These are phyloP conservation scores for Lacerta bilineata DNA, from an alignment of 2,797 vertebrate genomes.

Conservation along the genomic window DNA sequence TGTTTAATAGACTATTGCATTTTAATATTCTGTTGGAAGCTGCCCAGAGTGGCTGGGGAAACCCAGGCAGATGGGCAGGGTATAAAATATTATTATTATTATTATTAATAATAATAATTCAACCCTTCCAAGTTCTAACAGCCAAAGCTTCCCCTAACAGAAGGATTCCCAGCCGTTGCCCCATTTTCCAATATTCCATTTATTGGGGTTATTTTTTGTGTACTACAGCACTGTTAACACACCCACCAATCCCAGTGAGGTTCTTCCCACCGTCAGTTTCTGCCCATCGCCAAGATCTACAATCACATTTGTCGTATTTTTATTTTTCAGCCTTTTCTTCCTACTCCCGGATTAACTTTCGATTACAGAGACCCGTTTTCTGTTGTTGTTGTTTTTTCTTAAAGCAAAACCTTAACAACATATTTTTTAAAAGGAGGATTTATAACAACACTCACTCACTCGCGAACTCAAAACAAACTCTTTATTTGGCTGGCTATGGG, in stretches of 20 bases:
- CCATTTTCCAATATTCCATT: neutral
- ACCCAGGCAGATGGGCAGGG: too few relatives aligned
- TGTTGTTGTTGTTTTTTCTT: neutral
- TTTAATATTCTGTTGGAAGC: too few relatives aligned
- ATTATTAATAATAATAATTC: too few relatives aligned
- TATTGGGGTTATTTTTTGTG: neutral
- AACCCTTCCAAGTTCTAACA: neutral
- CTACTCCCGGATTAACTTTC: neutral
- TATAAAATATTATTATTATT: too few relatives aligned
- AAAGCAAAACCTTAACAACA: neutral
- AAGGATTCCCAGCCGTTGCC: neutral
- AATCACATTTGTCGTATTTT: neutral
- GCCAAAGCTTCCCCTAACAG: neutral
- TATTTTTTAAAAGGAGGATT: too few relatives aligned
- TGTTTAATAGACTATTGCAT: too few relatives aligned
- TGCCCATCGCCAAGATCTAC: neutral
- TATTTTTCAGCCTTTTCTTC: neutral
- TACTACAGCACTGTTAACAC: conserved; percentile 22
- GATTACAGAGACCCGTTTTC: neutral
- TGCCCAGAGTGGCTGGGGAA: too few relatives aligned
- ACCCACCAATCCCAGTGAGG: neutral
- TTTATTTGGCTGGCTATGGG: neutral
- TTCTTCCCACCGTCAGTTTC: neutral
- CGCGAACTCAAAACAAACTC: neutral
- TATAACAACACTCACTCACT: neutral